Evolutionary conservation across 2,797 vertebrate species (phyloP).

Genomic region (Galago senegalensis): DNA sequence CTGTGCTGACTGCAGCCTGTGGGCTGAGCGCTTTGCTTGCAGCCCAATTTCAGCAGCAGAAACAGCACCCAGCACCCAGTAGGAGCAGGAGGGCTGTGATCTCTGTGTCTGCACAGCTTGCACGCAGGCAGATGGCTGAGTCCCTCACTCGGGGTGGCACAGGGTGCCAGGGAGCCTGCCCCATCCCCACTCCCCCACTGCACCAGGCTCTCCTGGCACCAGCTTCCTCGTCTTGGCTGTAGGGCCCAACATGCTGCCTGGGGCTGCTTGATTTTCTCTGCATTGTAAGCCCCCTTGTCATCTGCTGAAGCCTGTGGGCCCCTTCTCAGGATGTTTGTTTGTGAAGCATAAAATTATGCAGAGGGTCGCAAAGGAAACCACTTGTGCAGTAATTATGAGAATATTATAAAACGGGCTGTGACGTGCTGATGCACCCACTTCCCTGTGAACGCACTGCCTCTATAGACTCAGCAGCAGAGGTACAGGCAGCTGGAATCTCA

Average conservation of each 20-base stretch:
- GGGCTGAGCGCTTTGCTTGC: accelerated
- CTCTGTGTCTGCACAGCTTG: accelerated
- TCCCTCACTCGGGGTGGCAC: neutral
- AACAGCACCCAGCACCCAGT: neutral
- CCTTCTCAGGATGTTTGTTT: too few species aligned
- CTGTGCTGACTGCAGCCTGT: accelerated
- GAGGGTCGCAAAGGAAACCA: neutral
- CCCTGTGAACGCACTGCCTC: accelerated
- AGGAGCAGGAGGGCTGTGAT: neutral
- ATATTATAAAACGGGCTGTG: accelerated
- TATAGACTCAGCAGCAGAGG: neutral
- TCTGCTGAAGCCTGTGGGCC: too few species aligned
- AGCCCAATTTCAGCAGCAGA: neutral
- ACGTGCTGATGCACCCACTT: accelerated
- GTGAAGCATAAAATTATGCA: accelerated
- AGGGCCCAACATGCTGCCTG: accelerated
- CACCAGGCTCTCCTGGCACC: too few species aligned
- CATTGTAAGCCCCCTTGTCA: accelerated
- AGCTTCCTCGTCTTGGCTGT: neutral
- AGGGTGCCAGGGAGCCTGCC: neutral
- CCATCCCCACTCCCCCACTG: accelerated
- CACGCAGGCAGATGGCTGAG: neutral
- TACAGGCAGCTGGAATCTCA: accelerated
- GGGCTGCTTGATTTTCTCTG: neutral
- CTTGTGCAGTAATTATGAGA: accelerated